Base-by-base conservation (phyloP, 2,797 vertebrate genomes). In the Etheostoma perlongum region DNA sequence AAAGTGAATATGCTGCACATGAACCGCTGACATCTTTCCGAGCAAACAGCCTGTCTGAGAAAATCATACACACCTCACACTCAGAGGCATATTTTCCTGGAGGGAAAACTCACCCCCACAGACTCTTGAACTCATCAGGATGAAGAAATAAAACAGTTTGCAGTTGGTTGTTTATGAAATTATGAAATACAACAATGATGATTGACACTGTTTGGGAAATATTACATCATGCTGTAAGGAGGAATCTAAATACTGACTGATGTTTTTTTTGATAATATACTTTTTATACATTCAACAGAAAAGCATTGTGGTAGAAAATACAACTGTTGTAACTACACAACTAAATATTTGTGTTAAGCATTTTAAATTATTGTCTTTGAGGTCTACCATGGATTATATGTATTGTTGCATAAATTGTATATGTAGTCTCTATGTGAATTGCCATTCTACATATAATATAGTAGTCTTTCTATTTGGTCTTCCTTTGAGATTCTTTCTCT, bases 21-120 rank as follows among this genome's bases (percentile, higher is more conserved):
- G 81, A 84, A 74, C 44, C 2, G 5, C 57, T 73, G 81, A 89
- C 85, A 85, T 86, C 79, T 72, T 79, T 65, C 78, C 2, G 14
- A 87, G 80, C 72, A 87, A 86, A 87, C 82, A 87, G 69, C 47
- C 77, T 82, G 64, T 85, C 89, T 81, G 72, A 70, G 68, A 4
- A 62, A 78, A 75, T 82, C 67, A 77, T 19, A 58, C 15, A 30
- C 14, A n/a, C 18, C 72, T 83, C 69, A 76, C 75, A 76, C 27
- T 63, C 27, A 72, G 81, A 74, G 33, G 25, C 63, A 30, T 42
- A 65, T 84, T 63, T 71, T 81, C 84, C 86, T 71, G 59, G 44
- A 85, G 72, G 77, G 55, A 63, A 75, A 76, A 70, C 59, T 59
- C 62, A 59, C 69, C 73, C 67, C 42, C 59, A 51, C 62, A 27